Percentiles rank a stretch among this genome's conserved stretches.
Conservation (phyloP, 2,113 vertebrate genomes). For the Puffinus mauretanicus region DNA sequence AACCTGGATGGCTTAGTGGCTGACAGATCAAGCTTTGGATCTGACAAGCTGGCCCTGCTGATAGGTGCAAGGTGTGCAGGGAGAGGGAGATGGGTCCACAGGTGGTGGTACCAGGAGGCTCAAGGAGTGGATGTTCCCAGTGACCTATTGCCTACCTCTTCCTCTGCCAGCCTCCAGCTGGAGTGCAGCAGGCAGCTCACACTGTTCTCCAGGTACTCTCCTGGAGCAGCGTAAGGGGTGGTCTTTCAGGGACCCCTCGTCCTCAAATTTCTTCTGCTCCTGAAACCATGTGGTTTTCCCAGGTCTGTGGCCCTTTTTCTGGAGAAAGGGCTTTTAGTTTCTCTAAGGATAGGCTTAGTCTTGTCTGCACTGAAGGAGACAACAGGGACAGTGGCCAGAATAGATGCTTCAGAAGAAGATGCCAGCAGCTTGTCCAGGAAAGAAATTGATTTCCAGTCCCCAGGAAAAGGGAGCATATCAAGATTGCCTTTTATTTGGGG, state of each 20-base stretch:
- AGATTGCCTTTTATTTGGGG: not conserved
- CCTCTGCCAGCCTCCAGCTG: not conserved
- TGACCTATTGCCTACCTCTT: not conserved
- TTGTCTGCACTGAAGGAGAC: not conserved
- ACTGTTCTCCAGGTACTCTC: not conserved
- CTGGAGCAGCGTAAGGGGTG: not conserved
- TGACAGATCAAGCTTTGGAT: not conserved
- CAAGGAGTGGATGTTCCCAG: not conserved
- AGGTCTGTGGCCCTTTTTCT: not conserved
- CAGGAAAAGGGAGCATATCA: not conserved
- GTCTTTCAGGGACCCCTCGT: not conserved
- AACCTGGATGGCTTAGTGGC: not conserved
- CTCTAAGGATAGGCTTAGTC: not conserved
- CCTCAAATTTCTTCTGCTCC: not conserved
- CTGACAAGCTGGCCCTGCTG: not conserved
- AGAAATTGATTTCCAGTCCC: not conserved
- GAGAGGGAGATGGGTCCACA: not conserved
- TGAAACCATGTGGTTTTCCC: not conserved
- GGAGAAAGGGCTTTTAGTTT: not conserved
- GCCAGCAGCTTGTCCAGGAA: not conserved
- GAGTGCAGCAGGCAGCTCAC: not conserved
- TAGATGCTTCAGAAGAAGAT: not conserved
- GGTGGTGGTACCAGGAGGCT: not conserved
- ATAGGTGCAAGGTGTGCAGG: not conserved
- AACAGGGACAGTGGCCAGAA: not conserved